A percentile compares a stretch with the other conserved stretches of the same genome.
These are phyloP conservation scores for Gorsachius magnificus DNA, from an alignment of 2,797 vertebrate species.

Conservation along the genomic window DNA sequence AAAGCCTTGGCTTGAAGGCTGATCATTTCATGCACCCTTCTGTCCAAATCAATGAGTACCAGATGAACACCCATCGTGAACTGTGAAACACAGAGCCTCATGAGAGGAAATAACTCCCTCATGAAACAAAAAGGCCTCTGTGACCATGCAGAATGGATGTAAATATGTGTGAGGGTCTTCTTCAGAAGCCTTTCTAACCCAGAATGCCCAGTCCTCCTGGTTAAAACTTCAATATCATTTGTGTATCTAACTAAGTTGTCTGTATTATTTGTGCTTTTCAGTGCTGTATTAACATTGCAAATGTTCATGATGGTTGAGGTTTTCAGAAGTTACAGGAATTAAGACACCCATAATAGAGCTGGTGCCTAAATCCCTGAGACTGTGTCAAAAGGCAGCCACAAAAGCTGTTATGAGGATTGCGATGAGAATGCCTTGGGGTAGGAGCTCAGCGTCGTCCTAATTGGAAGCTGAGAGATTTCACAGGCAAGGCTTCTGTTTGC, in stretches of 20 bases:
- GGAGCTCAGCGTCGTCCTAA: neutral
- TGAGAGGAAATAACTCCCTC: neutral
- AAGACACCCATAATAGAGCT: neutral
- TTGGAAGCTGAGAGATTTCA: conserved; percentile 1
- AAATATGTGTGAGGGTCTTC: neutral
- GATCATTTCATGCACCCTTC: neutral
- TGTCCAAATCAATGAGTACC: neutral
- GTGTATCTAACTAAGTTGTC: neutral
- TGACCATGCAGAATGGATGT: neutral
- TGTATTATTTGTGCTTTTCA: neutral
- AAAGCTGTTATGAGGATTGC: neutral
- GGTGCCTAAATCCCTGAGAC: neutral
- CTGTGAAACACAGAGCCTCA: neutral
- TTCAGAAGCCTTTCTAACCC: neutral
- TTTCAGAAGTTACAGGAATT: neutral
- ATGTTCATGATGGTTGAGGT: neutral
- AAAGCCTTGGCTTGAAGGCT: neutral
- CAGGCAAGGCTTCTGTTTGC: neutral
- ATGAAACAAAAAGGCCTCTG: neutral
- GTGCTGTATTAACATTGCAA: neutral
- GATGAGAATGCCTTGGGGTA: neutral
- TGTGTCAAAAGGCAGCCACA: neutral
- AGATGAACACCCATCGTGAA: neutral
- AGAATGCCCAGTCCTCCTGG: neutral
- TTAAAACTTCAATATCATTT: neutral